These are phyloP conservation scores for Lasioglossum villosulum DNA, from an alignment of 2,888 invertebrate genomes.

Conservation along the genomic window DNA sequence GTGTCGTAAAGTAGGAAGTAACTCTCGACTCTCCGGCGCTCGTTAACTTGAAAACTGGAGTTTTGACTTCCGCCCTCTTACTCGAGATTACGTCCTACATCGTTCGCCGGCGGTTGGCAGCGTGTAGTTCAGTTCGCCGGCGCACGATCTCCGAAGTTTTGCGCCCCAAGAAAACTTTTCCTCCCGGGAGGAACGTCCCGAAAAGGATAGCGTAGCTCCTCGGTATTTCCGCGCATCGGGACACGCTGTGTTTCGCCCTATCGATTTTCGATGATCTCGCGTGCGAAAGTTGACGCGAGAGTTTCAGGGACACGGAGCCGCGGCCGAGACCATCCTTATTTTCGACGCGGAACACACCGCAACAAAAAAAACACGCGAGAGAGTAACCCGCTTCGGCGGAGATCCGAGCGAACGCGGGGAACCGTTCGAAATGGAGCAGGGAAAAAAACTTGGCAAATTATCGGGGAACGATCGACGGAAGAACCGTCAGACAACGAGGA, in stretches of 20 bases:
- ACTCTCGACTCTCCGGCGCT: constrained; percentile 36
- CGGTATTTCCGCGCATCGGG: constrained; percentile 45
- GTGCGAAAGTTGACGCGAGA: constrained; percentile 8
- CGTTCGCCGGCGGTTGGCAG: constrained; percentile 32
- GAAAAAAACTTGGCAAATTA: neutral
- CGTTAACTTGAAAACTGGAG: constrained; percentile 54
- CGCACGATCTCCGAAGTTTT: constrained; percentile 55
- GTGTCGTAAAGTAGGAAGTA: constrained; percentile 40
- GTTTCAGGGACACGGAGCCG: constrained; percentile 20
- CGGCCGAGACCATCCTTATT: neutral
- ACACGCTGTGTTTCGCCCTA: constrained; percentile 29
- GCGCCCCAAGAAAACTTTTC: constrained; percentile 57
- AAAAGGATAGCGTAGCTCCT: constrained; percentile 33
- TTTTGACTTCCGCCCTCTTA: constrained; percentile 43
- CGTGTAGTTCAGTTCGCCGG: constrained; percentile 30
- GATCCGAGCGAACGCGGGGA: neutral
- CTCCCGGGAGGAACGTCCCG: constrained; percentile 28
- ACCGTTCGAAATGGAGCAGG: neutral
- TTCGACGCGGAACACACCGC: neutral
- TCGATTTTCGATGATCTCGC: constrained; percentile 23
- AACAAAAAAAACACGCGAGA: constrained; percentile 4
- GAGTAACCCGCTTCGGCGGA: neutral
- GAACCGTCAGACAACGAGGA: neutral
- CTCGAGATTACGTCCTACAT: constrained; percentile 44
- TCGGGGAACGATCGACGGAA: neutral